Base-by-base conservation (phyloP, 2,797 vertebrate genomes). In the Balearica regulorum region DNA sequence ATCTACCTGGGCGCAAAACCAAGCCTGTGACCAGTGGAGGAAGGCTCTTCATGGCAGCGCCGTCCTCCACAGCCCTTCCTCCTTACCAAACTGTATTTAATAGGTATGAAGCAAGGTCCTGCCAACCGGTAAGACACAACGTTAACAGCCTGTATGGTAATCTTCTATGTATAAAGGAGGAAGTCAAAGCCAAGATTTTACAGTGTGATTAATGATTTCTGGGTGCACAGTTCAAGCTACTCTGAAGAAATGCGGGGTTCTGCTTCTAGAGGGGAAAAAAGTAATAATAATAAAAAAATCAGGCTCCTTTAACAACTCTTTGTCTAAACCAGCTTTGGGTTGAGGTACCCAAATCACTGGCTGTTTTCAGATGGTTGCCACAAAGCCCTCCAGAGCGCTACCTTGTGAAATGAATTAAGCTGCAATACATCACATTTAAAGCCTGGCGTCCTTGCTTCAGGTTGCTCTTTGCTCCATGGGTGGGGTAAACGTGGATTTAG, bases 221-320 rank as follows among this genome's bases (percentile, higher is more conserved):
- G 87, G 39, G 48, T 58, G 60, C 48, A 65, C 61, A 81, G 72
- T 77, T 90, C 82, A 79, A 80, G 44, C 39, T 75, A 61, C 61
- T 93, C 82, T 39, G 69, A 89, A 96, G 57, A 93, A 96, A 61
- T 72, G 92, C 89, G 91, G 90, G 93, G 87, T 85, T 92, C 84
- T 89, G 82, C 79, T 93, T 92, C 69, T 87, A 25, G 43, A 83
- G 33, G 3, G 4, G 57, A 69, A 62, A 19, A 29, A 60, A 68
- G 33, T 26, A 58, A 31, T 17, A 46, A 55, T n/a, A 25, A n/a
- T 61, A 41, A 44, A 70, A 61, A 44, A 82, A 60, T 35, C 61
- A 44, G 14, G 15, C 25, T 85, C 13, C 35, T 90, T 76, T 65
- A 92, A 83, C 13, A 87, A 53, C 48, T 41, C 37, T 82, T 73